A percentile compares a stretch with the other conserved stretches of the same genome.
Evolutionary conservation across 1,140 invertebrate genomes (phyloP).

Genomic region (Saxidomus purpurata): DNA sequence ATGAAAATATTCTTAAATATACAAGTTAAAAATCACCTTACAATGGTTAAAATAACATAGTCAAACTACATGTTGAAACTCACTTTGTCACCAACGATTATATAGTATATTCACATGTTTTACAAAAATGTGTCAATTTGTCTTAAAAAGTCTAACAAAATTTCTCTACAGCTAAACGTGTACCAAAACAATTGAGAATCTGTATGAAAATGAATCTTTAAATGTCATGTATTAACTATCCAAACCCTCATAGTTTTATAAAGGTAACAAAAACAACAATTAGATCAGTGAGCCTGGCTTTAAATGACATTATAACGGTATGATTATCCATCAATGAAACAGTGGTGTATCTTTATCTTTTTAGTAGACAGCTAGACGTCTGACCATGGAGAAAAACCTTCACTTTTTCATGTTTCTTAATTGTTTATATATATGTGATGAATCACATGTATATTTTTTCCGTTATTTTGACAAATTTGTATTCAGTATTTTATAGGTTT

Average conservation of each 20-base stretch:
- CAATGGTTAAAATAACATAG: too few relatives aligned
- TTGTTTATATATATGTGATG: not conserved
- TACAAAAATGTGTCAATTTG: too few relatives aligned
- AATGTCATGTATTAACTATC: not conserved
- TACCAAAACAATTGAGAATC: not conserved
- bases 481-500: not conserved
- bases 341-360: not conserved
- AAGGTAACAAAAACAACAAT: not conserved
- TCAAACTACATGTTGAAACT: too few relatives aligned
- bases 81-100: too few relatives aligned
- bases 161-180: not conserved
- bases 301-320: conserved; percentile 1
- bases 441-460: conserved; percentile 6
- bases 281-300: not conserved
- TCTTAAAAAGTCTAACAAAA: not conserved
- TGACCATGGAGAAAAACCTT: not conserved
- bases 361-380: not conserved
- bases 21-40: too few relatives aligned
- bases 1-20: too few relatives aligned
- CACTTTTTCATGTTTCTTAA: not conserved
- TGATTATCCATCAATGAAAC: not conserved
- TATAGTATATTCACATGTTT: too few relatives aligned
- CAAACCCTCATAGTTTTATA: not conserved
- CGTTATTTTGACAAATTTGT: conserved; percentile 35
- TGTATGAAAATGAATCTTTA: not conserved